Conservation (phyloP, 2,888 invertebrate species). For the Julus scanicus region DNA sequence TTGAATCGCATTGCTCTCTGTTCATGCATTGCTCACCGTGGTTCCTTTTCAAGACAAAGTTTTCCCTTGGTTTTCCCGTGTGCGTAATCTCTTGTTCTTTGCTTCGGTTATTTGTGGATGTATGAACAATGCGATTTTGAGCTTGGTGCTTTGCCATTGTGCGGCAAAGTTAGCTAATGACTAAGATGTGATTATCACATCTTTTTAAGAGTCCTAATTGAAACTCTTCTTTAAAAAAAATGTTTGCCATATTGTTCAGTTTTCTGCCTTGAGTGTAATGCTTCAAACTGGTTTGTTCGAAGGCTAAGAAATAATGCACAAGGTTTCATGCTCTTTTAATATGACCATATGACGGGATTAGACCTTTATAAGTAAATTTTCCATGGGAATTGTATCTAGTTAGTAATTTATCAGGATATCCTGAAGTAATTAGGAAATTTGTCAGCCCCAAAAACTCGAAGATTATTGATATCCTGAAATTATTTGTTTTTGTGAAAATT, state of each 20-base stretch:
- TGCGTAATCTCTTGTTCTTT: constrained; percentile 7
- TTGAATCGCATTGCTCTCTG: neutral
- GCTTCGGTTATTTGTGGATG: neutral
- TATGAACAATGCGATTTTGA: neutral
- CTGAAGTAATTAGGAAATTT: neutral
- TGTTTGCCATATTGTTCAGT: constrained; percentile 14
- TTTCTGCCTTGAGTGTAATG: neutral
- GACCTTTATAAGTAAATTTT: neutral
- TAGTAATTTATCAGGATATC: neutral
- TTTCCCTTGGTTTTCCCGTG: neutral
- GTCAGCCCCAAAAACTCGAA: too few relatives aligned
- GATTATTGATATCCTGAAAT: too few relatives aligned
- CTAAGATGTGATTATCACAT: neutral
- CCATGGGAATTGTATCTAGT: neutral
- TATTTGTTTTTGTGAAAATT: too few relatives aligned
- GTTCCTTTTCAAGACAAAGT: neutral
- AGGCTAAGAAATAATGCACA: constrained; percentile 2
- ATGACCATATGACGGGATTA: neutral
- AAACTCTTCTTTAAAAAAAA: neutral
- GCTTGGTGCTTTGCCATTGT: neutral
- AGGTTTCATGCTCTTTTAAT: constrained; percentile 14
- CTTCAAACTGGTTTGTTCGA: neutral
- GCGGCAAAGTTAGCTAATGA: neutral
- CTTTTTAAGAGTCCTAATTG: neutral
- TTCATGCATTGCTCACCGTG: neutral